Evolutionary conservation across 1,140 invertebrate genomes (phyloP).

Genomic region (Drosophila navojoa): DNA sequence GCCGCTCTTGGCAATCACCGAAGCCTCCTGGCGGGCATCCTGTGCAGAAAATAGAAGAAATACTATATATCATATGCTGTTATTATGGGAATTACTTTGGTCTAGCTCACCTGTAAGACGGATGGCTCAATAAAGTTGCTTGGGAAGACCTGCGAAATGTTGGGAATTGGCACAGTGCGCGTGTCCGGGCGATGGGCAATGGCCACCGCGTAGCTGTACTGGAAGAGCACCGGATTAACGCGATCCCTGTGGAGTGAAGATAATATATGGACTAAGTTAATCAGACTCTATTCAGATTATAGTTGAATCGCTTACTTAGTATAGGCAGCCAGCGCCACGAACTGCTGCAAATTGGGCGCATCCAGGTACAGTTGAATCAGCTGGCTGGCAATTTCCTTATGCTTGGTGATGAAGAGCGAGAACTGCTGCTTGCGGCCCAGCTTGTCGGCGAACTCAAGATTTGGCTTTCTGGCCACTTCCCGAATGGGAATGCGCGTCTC

Average conservation of each 20-base stretch:
- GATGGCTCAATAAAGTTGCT: slow-evolving; percentile 85
- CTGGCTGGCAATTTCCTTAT: slow-evolving; percentile 85
- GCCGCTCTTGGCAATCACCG: slow-evolving; percentile 62
- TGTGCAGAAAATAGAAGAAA: background rate
- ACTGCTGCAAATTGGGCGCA: slow-evolving; percentile 57
- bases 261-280: background rate
- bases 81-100: background rate
- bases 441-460: slow-evolving; percentile 59
- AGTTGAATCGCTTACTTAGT: slow-evolving; percentile 58
- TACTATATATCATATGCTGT: background rate
- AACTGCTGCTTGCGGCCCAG: slow-evolving; percentile 83
- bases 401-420: slow-evolving; percentile 86
- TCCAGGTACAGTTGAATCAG: slow-evolving; percentile 85
- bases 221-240: slow-evolving; percentile 84
- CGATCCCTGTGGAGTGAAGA: slow-evolving; percentile 70
- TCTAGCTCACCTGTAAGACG: slow-evolving; percentile 76
- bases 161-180: slow-evolving; percentile 84
- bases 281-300: background rate
- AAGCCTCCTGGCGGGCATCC: slow-evolving; percentile 85
- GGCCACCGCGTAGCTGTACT: slow-evolving; percentile 81
- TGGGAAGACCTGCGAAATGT: slow-evolving; percentile 86
- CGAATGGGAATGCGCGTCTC: slow-evolving; percentile 84
- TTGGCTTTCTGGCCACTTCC: slow-evolving; percentile 81
- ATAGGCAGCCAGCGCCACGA: slow-evolving; percentile 72
- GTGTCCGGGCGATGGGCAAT: slow-evolving; percentile 85